A percentile compares a stretch with the other conserved stretches of the same genome.
These are phyloP conservation scores for Hanleya hanleyi DNA, from an alignment of 2,888 invertebrate genomes.

Conservation along the genomic window DNA sequence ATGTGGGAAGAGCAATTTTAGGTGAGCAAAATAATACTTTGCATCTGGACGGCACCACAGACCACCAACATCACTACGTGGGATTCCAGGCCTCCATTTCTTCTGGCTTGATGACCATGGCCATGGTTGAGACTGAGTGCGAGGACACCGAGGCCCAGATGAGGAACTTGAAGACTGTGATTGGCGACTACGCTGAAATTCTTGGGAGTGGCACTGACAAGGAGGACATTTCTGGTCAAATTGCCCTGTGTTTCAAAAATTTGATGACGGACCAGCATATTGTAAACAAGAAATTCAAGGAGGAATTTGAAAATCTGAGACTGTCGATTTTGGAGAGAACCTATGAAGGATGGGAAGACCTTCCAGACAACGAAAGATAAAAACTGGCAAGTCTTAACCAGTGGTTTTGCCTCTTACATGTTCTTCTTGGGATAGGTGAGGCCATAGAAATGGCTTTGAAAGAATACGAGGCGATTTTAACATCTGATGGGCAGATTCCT, in stretches of 20 bases:
- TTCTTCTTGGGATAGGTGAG: not conserved
- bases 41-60: not conserved
- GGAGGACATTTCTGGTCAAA: not conserved
- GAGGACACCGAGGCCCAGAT: not conserved
- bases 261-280: slow-evolving; percentile 2
- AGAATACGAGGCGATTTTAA: not conserved
- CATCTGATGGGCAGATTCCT: not conserved
- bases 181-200: not conserved
- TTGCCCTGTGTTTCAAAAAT: not conserved
- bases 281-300: not conserved
- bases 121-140: not conserved
- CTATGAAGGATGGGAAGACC: not conserved
- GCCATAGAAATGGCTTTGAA: not conserved
- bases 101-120: not conserved
- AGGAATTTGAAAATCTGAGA: not conserved
- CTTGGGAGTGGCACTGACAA: not conserved
- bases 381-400: not conserved
- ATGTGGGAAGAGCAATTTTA: not conserved
- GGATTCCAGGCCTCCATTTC: not conserved
- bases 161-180: not conserved
- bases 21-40: not conserved
- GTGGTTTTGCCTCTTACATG: not conserved
- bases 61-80: not conserved
- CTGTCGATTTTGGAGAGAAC: not conserved
- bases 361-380: not conserved